Conservation (phyloP, 2,113 vertebrate species). For the Illadopsis cleaveri region DNA sequence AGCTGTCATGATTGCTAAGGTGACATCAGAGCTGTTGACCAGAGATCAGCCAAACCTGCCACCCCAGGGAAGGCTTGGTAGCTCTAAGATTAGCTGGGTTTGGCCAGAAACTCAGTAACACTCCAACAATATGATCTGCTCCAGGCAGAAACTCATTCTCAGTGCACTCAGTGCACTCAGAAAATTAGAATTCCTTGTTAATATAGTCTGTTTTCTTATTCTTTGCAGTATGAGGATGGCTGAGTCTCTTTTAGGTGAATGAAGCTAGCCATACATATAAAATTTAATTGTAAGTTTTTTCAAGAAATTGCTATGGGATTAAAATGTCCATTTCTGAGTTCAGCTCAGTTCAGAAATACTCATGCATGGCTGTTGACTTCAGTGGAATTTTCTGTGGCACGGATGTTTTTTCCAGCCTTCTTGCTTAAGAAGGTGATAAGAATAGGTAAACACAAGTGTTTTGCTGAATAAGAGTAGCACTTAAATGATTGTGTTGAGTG, state of each 20-base stretch:
- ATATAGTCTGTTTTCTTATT: not conserved
- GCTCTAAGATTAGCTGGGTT: not conserved
- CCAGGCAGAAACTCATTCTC: not conserved
- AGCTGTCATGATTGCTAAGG: not conserved
- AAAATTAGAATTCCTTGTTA: not conserved
- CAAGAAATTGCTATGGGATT: not conserved
- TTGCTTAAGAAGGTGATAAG: conserved; percentile 2
- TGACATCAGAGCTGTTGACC: accelerated
- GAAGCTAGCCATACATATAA: not conserved
- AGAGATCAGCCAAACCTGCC: not conserved
- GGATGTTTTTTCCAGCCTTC: conserved; percentile 1
- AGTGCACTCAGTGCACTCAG: not conserved
- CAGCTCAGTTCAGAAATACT: not conserved
- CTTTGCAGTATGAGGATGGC: not conserved
- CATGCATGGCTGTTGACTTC: not conserved
- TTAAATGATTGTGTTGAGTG: conserved; percentile 29
- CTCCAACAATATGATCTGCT: not conserved
- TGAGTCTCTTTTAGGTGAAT: not conserved
- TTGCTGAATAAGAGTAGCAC: not conserved
- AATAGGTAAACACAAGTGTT: conserved; percentile 38
- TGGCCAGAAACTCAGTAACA: not conserved
- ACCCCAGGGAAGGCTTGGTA: not conserved
- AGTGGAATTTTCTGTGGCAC: not conserved
- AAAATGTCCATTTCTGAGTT: not conserved
- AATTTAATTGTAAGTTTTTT: not conserved